Evolutionary conservation across 1,140 invertebrate genomes (phyloP), one percentile per base, ranked within the genome.

Genomic region (Ostrea edulis): DNA sequence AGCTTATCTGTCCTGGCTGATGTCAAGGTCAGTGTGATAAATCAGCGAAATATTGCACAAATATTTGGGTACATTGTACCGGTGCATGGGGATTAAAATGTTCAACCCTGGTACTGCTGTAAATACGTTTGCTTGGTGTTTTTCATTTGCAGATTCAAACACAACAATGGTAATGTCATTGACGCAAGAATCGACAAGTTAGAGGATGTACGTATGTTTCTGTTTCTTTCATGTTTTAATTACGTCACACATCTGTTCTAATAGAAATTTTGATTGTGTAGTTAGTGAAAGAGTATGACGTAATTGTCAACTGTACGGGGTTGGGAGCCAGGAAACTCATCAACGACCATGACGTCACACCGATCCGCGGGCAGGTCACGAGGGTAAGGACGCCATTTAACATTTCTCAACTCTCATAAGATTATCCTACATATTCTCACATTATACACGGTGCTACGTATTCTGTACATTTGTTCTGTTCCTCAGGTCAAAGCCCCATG

Each of bases 291-390:
- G 83, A 96, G 77, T 98, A 96, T 93, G 97, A 99, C 94, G 94
- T 98, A 5, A 95, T 98, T 52, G 96, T 99, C 2, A 99, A 99
- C 94, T 99, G 98, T 93, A 96, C 97, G 0, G 98, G 98, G 3
- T 95, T 99, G 55, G 97, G 97, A 8, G 97, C 98, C 14, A 96
- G 96, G 93, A 94, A 96, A 90, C 95, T 99, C 29, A 97, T 97
- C 90, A 95, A 96, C 53, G 98, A 99, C 94, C 93, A 95, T 86
- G 96, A 96, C 92, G 92, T 99, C 25, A 96, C 97, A 55, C 97
- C 98, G 0, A 96, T 99, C n/a, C 88, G 93, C 85, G 98, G 98
- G 8, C 98, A 99, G 96, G 96, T 99, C 0, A 95, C 97, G 20
- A 98, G 97, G 95, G 97, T 97, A 14, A 88, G 81, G 82, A 77